Percentiles rank a stretch among this genome's conserved stretches.
phyloP scores from a whole-genome alignment of 1,140 invertebrate species.

The Aradophagus sp. region DNA sequence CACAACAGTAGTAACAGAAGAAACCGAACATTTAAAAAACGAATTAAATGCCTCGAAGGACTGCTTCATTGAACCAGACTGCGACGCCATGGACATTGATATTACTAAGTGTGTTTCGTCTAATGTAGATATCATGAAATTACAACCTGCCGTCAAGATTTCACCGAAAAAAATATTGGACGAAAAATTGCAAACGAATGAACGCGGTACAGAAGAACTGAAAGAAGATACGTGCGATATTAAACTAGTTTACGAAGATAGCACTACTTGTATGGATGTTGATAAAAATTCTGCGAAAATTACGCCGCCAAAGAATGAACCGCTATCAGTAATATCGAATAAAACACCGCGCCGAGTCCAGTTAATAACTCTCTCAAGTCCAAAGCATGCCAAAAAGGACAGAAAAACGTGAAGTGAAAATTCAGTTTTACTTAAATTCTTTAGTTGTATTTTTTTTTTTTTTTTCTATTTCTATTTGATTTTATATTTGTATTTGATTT shows the following conservation, averaged over 20 bases:
- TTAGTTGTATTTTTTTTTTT: constrained; percentile 1
- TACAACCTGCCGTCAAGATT: constrained; percentile 20
- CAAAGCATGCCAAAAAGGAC: constrained; percentile 80
- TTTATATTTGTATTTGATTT: too few relatives aligned
- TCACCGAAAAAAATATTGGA: constrained; percentile 57
- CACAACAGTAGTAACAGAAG: too few relatives aligned
- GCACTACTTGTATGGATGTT: constrained; percentile 51
- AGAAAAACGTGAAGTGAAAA: constrained; percentile 2
- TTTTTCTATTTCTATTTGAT: constrained; percentile 72
- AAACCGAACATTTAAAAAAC: constrained; percentile 8
- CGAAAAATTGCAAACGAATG: constrained; percentile 32
- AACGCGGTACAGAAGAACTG: too few relatives aligned
- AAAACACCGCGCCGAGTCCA: constrained; percentile 81
- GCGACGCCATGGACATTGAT: constrained; percentile 72
- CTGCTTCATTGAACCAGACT: constrained; percentile 59
- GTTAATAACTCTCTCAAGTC: constrained; percentile 84
- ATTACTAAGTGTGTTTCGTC: constrained; percentile 54
- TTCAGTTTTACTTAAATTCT: background rate
- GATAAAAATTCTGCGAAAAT: constrained; percentile 52
- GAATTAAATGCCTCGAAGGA: too few relatives aligned
- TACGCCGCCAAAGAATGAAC: constrained; percentile 61
- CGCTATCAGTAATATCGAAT: constrained; percentile 57
- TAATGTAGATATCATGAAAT: constrained; percentile 47
- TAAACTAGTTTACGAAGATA: constrained; percentile 80
- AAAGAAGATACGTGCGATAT: constrained; percentile 77